A percentile compares a stretch with the other conserved stretches of the same genome.
Evolutionary conservation across 2,888 invertebrate genomes (phyloP).

Genomic region (Notodonta dromedarius): DNA sequence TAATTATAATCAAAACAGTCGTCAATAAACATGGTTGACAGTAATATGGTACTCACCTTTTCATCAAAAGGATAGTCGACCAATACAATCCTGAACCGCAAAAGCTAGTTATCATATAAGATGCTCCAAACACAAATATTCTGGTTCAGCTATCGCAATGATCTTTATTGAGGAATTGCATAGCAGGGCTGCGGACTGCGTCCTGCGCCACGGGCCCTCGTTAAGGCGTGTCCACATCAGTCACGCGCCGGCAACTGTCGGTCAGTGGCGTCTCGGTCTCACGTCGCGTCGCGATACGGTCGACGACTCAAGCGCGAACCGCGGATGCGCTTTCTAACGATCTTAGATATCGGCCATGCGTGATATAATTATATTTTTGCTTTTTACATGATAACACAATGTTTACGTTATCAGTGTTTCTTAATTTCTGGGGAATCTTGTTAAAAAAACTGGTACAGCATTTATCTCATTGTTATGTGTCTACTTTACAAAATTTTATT

Average conservation of each 20-base stretch:
- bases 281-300: constrained; percentile 61
- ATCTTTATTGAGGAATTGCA: constrained; percentile 16
- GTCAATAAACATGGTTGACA: no score
- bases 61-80: no score
- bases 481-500: no score
- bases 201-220: constrained; percentile 21
- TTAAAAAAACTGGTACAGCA: no score
- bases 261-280: constrained; percentile 73
- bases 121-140: neutral
- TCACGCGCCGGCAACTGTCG: constrained; percentile 67
- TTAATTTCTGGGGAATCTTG: no score
- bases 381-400: no score
- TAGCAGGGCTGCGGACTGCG: constrained; percentile 17
- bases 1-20: no score
- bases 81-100: neutral
- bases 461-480: no score
- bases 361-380: constrained; percentile 32
- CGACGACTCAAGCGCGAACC: constrained; percentile 64
- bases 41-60: no score
- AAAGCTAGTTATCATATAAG: neutral
- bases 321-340: constrained; percentile 76
- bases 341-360: constrained; percentile 45
- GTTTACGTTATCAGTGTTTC: no score
- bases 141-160: constrained; percentile 10
- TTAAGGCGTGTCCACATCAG: constrained; percentile 57